A percentile compares a stretch with the other conserved stretches of the same genome.
Evolutionary conservation across 2,888 invertebrate genomes (phyloP).

Genomic region (Caenorhabditis panamensis): DNA sequence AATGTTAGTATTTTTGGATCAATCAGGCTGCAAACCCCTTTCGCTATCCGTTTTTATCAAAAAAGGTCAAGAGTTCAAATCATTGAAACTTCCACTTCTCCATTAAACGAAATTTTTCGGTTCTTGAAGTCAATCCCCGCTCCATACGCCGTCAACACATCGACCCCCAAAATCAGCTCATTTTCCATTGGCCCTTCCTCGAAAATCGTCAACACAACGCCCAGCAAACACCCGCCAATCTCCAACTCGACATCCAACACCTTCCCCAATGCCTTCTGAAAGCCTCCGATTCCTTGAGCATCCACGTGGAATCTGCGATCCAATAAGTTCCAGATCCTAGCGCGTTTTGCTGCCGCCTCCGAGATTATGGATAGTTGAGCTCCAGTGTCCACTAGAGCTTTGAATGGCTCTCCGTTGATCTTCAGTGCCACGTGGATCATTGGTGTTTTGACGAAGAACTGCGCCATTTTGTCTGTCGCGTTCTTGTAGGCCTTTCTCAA

Average conservation of each 20-base stretch:
- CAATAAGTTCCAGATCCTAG: conserved; percentile 7
- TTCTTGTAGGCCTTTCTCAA: conserved; percentile 44
- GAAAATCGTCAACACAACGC: conserved; percentile 40
- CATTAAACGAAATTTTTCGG: too few species aligned
- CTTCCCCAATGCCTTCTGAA: conserved; percentile 34
- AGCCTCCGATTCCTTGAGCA: conserved; percentile 39
- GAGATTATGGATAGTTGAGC: conserved; percentile 51
- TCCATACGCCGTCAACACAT: conserved; percentile 35
- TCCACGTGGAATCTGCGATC: conserved; percentile 42
- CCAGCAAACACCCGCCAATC: conserved; percentile 12
- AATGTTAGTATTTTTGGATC: too few species aligned
- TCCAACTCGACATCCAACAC: conserved; percentile 44
- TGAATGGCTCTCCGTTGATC: conserved; percentile 11
- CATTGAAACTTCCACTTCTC: too few species aligned
- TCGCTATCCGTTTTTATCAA: too few species aligned
- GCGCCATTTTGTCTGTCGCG: conserved; percentile 25
- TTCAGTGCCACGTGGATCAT: conserved; percentile 26
- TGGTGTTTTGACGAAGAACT: conserved; percentile 50
- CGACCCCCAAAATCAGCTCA: conserved; percentile 42
- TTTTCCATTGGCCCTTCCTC: neutral
- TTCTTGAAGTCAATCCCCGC: conserved; percentile 23
- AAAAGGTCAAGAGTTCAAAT: too few species aligned
- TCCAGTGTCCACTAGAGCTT: conserved; percentile 40
- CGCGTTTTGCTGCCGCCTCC: conserved; percentile 3
- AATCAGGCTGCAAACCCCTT: too few species aligned